Conservation (phyloP, 2,113 vertebrate genomes). For the Tetrax tetrax region DNA sequence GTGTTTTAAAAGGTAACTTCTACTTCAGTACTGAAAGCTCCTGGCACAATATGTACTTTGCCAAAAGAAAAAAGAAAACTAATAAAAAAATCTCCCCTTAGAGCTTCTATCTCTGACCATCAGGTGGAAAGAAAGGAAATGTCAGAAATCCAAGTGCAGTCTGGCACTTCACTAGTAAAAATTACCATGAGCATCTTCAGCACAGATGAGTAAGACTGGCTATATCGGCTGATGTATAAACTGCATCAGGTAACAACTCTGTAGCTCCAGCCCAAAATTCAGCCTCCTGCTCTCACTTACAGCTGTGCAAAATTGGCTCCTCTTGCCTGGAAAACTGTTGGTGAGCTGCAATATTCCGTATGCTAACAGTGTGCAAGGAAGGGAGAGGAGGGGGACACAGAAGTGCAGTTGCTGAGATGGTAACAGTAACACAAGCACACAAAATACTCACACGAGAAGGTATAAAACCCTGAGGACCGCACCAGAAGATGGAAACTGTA, state of each 20-base stretch:
- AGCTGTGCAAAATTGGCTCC: not conserved
- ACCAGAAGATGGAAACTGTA: not conserved
- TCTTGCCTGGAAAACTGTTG: not conserved
- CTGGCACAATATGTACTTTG: not conserved
- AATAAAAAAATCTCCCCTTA: too few species aligned
- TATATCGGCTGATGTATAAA: not conserved
- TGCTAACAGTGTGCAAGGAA: not conserved
- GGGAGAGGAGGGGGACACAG: not conserved
- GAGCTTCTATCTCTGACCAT: not conserved
- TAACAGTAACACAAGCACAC: not conserved
- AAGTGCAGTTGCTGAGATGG: not conserved
- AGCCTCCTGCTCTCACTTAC: not conserved
- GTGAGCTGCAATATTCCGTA: not conserved
- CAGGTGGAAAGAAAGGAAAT: not conserved
- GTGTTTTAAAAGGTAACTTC: not conserved
- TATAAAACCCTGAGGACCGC: not conserved
- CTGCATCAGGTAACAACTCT: not conserved
- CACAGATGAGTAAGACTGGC: not conserved
- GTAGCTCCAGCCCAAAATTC: not conserved
- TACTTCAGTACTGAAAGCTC: not conserved
- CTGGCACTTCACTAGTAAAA: not conserved
- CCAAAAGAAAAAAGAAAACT: not conserved
- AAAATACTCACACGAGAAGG: fast-evolving
- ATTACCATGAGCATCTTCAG: not conserved
- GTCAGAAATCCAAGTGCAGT: not conserved